Percentiles rank a stretch among this genome's conserved stretches.
Evolutionary conservation across 2,113 vertebrate genomes (phyloP).

Genomic region (Candoia aspera): DNA sequence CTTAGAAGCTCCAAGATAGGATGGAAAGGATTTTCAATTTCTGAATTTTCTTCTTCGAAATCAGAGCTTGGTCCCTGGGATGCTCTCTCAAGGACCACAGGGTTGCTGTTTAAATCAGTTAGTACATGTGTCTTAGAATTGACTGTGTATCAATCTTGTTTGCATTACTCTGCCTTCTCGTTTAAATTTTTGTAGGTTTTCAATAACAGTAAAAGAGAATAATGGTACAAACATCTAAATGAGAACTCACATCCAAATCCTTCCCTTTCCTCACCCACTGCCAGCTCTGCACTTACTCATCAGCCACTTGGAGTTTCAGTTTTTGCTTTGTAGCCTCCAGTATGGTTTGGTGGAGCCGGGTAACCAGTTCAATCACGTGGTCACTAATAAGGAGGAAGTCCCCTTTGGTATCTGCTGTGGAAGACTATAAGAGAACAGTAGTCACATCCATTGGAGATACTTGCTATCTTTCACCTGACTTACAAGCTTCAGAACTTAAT

Average conservation of each 20-base stretch:
- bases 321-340: conserved; percentile 50
- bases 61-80: too few species aligned
- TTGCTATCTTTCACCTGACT: neutral
- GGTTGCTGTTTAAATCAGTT: too few species aligned
- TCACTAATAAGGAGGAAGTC: conserved; percentile 76
- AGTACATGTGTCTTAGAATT: neutral
- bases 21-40: neutral
- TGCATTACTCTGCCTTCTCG: neutral
- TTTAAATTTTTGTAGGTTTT: neutral
- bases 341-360: conserved; percentile 67
- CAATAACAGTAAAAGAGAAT: neutral
- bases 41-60: neutral
- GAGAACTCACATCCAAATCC: neutral
- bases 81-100: too few species aligned
- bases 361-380: conserved; percentile 74
- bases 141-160: neutral
- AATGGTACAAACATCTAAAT: accelerated
- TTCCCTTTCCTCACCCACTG: neutral
- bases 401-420: conserved; percentile 60
- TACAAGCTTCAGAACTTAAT: neutral
- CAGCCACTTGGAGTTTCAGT: conserved; percentile 68
- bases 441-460: neutral
- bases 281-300: conserved; percentile 66
- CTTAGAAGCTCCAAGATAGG: neutral
- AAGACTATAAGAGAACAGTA: conserved; percentile 37